Evolutionary conservation across 2,113 vertebrate species (phyloP), one percentile per base, ranked within the genome.

Genomic region (human (Homo sapiens)): DNA sequence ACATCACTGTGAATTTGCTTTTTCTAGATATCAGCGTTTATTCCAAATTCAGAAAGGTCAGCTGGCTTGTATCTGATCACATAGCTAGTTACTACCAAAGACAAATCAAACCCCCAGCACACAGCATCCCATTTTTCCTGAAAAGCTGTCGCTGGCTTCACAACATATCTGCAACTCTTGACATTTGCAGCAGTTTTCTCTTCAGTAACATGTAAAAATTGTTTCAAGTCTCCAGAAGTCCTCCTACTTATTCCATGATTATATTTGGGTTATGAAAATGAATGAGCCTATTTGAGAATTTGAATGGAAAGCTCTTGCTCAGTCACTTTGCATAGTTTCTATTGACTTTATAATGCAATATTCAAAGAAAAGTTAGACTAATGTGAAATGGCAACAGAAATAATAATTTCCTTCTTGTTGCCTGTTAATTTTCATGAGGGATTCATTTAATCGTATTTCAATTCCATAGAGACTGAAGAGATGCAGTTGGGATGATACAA

Each of bases 401-500:
- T 70, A 89, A 35, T 70, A 72, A 91, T 94, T 97, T 89, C 91
- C 86, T 91, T 94, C 45, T 59, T 89, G 66, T 61, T 94, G 59
- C 64, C 89, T 89, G 59, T 92, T 97, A 97, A 96, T 95, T 89
- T 96, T 87, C 50, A 5, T 40, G 43, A 82, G 66, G 85, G 16
- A 14, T 72, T 82, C 70, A 78, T 92, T 97, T 97, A 89, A 93
- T 95, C 88, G 81, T 87, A 94, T 96, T 95, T 92, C 79, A 87
- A 52, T 68, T 79, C 82, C 68, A n/a, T 4, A 90, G 92, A 96
- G 61, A 96, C 96, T 87, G 86, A 98, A 93, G 89, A 89, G 48
- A 96, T 93, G 20, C 70, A 93, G 92, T 94, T 94, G 90, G n/a
- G 78, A 96, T 90, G 95, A 64, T 73, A 75, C 0, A 8, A 85